Percentiles rank a stretch among this genome's conserved stretches.
Conservation (phyloP, 2,113 vertebrate genomes). For the Monopterus albus region DNA sequence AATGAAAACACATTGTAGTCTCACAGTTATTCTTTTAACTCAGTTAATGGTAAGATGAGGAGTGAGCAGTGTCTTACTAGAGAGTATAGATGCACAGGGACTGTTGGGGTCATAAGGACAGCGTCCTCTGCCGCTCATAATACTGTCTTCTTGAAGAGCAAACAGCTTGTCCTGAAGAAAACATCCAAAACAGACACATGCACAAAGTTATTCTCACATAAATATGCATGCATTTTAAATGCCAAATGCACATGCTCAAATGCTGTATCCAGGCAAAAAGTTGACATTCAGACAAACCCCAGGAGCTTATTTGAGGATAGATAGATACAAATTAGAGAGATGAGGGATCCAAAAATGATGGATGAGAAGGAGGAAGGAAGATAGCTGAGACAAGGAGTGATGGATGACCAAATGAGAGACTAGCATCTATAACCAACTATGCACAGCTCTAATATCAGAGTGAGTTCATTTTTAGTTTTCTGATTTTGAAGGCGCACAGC, state of each 20-base stretch:
- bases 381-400: constrained; percentile 58
- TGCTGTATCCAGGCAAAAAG: neutral
- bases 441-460: constrained; percentile 17
- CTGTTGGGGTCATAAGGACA: constrained; percentile 93
- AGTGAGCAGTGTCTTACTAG: constrained; percentile 83
- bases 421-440: constrained; percentile 28
- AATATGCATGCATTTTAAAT: neutral
- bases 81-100: constrained; percentile 88
- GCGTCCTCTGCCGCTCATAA: constrained; percentile 89
- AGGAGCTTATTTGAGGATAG: neutral
- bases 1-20: constrained; percentile 3
- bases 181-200: constrained; percentile 2
- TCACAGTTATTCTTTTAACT: neutral
- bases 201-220: neutral
- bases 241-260: neutral
- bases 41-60: constrained; percentile 5
- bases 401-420: constrained; percentile 52
- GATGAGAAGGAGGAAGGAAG: constrained; percentile 40
- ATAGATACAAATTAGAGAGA: constrained; percentile 7
- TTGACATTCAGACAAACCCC: constrained; percentile 22
- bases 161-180: constrained; percentile 85
- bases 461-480: constrained; percentile 20
- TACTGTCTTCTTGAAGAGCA: constrained; percentile 85
- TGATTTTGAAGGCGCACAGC: constrained; percentile 27
- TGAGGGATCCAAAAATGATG: constrained; percentile 49